Base-by-base conservation (phyloP, 1,140 invertebrate species). In the Mactra quadrangularis region DNA sequence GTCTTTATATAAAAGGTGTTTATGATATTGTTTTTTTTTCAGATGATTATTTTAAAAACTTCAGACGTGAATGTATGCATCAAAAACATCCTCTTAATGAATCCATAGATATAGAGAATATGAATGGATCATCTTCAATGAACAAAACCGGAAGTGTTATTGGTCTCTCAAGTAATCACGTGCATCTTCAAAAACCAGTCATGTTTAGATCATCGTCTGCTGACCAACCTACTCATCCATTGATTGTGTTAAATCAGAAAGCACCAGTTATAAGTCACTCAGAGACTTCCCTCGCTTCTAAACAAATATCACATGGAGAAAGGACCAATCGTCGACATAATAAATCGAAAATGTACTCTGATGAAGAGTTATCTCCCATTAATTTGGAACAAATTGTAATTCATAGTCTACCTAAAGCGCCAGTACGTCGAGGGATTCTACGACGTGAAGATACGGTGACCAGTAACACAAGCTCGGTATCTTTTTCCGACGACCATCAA, bases 341-440 rank as follows among this genome's bases (percentile, higher is more conserved):
- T 78, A 88, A 87, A 86, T 87, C 87, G 0, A 86, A 87, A 19
- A n/a, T 50, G 35, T 57, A 41, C 74, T 50, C 70, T 52, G 70
- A 55, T 62, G 87, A 90, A 57, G 86, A 89, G 52, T 85, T 89
- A 53, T 89, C 89, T 33, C 89, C 87, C 17, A 87, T 90, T 66
- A 88, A 88, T 41, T 70, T 90, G 60, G 88, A 90, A 66, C 88
- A 88, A 19, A 91, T 91, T 33, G 87, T 90, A 4, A 91, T 90
- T 35, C 90, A 91, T 35, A 75, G 59, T 50, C 45, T 74, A 7
- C 79, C 79, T 4, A 64, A 50, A 15, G 70, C 79, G 1, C 79
- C 68, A 1, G 79, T 74, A 9, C 53, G 70, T 13, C 79, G 79
- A 4, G 79, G 79, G 15, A 66, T 82, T 33, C 35, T 74, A n/a